These are phyloP conservation scores for Euproctis similis DNA, from an alignment of 2,888 invertebrate species.

Conservation along the genomic window DNA sequence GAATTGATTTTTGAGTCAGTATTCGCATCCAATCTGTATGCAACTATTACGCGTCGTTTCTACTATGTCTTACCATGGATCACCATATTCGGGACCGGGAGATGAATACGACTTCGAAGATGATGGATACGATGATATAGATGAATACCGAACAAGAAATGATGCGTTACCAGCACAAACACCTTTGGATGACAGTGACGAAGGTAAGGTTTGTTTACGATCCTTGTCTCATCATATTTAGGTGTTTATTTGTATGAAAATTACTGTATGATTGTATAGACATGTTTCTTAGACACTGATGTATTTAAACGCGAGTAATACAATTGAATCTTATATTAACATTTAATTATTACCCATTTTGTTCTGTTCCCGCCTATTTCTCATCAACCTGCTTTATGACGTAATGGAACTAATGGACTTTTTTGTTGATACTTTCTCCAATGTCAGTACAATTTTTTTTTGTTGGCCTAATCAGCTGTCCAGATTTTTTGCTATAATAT, in stretches of 20 bases:
- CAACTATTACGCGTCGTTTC: constrained; percentile 74
- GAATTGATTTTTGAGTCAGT: constrained; percentile 57
- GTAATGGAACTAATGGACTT: constrained; percentile 51
- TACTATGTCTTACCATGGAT: constrained; percentile 81
- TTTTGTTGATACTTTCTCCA: constrained; percentile 50
- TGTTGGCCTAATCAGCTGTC: too few species aligned
- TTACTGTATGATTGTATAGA: constrained; percentile 14
- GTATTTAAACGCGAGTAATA: constrained; percentile 47
- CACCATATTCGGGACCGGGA: constrained; percentile 80
- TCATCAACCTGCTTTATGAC: constrained; percentile 45
- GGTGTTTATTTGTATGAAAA: constrained; percentile 36
- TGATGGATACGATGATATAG: constrained; percentile 81
- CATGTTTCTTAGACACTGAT: constrained; percentile 13
- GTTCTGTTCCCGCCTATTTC: constrained; percentile 58
- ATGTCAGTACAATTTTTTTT: not conserved
- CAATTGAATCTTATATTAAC: constrained; percentile 41
- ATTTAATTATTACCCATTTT: constrained; percentile 17
- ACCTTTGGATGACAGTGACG: constrained; percentile 78
- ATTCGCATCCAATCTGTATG: constrained; percentile 68
- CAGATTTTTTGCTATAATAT: too few species aligned
- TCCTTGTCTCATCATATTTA: constrained; percentile 41
- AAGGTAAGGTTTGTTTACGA: constrained; percentile 71
- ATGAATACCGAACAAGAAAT: constrained; percentile 80
- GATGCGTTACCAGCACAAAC: constrained; percentile 68
- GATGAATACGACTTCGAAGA: constrained; percentile 85